Evolutionary conservation across 2,113 vertebrate species (phyloP).

Genomic region (Todiramphus saurophagus): DNA sequence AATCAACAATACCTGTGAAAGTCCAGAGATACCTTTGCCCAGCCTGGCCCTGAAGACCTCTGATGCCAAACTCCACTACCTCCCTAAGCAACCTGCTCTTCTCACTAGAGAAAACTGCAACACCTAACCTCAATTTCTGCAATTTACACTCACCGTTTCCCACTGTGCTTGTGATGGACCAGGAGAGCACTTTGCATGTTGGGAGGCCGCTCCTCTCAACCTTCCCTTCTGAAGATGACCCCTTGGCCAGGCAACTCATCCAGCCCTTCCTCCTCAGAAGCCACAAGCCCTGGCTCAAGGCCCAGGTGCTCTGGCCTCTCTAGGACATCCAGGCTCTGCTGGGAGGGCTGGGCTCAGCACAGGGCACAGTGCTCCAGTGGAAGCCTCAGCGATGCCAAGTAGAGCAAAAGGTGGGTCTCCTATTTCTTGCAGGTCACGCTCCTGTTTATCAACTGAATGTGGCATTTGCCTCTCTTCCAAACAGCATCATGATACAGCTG

Average conservation of each 20-base stretch:
- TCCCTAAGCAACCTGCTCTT: not conserved
- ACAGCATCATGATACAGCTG: not conserved
- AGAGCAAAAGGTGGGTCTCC: not conserved
- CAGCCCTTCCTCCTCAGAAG: not conserved
- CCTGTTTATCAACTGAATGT: not conserved
- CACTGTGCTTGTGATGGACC: not conserved
- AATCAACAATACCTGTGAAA: not conserved
- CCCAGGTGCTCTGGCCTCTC: accelerated
- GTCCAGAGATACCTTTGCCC: not conserved
- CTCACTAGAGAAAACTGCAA: not conserved
- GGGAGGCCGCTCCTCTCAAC: not conserved
- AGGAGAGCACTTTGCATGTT: accelerated
- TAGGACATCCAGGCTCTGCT: not conserved
- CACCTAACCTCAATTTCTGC: not conserved
- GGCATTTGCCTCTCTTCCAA: not conserved
- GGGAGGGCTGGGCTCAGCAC: not conserved
- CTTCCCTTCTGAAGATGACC: not conserved
- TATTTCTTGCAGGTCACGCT: not conserved
- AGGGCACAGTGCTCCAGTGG: accelerated
- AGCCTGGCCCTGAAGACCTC: not conserved
- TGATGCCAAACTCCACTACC: not conserved
- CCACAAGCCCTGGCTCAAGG: not conserved
- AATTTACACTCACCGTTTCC: not conserved
- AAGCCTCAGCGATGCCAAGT: accelerated
- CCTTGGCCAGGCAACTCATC: not conserved